Conservation (phyloP, 2,797 vertebrate genomes). For the Anableps anableps region DNA sequence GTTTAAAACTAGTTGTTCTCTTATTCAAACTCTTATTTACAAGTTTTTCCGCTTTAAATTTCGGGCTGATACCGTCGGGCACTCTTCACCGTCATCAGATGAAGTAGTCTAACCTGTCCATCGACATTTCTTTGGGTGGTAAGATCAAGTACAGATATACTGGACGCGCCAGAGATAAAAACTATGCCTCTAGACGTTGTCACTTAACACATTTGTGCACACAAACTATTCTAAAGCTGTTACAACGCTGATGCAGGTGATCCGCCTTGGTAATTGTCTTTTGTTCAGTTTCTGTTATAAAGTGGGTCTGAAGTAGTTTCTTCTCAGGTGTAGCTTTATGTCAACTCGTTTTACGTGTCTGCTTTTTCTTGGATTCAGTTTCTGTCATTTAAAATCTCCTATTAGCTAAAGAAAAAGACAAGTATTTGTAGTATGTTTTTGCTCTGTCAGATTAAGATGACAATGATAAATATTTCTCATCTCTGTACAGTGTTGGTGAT, state of each 20-base stretch:
- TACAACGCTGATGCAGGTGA: background rate
- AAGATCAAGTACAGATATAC: background rate
- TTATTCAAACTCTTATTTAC: no score
- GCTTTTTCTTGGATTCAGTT: background rate
- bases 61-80: background rate
- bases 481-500: background rate
- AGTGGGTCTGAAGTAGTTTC: background rate
- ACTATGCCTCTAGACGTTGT: background rate
- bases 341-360: background rate
- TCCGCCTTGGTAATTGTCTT: background rate
- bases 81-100: background rate
- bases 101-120: constrained; percentile 67
- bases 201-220: constrained; percentile 25
- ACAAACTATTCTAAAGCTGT: background rate
- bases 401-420: background rate
- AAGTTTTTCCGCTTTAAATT: background rate
- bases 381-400: background rate
- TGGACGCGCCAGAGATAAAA: background rate
- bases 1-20: no score
- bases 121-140: constrained; percentile 30
- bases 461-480: background rate
- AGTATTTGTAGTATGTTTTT: background rate
- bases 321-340: background rate
- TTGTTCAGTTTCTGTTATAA: background rate
- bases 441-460: background rate